Base-by-base conservation (phyloP, 2,113 vertebrate species). In the Prochilodus magdalenae region DNA sequence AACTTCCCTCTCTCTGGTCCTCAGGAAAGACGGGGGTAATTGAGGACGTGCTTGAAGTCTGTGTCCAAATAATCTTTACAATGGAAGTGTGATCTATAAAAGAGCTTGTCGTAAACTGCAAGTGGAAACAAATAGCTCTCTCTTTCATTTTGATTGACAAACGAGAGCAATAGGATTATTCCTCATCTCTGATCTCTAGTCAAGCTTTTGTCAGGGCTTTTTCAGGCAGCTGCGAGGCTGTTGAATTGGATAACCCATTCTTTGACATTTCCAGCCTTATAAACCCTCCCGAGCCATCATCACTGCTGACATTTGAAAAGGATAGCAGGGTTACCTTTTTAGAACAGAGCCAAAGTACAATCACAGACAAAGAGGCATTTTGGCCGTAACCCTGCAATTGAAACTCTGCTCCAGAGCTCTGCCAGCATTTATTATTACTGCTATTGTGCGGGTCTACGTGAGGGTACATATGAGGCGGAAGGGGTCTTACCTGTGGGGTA, bases 401-500 rank as follows among this genome's bases (percentile, higher is more conserved):
- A 79, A 75, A 71, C 67, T 73, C 74, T 83, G 73, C 55, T 86
- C 59, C 44, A 71, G 62, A 87, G 82, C 85, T 75, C 72, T 26
- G 73, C 67, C 77, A 55, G 74, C 73, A 36, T 73, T 83, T 82
- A 79, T 86, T 70, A 73, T 86, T 63, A 65, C 20, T 76, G 73
- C 69, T 79, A 80, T 73, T 72, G 30, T 70, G 66, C 72, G 60
- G 67, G 67, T 80, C 44, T 72, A 13, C 30, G 73, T 65, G 66
- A 30, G 55, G 75, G 82, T 81, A 73, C 59, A 75, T 59, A 73
- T 49, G 33, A 78, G 84, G 82, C 67, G 47, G 67, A 67, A 86
- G 65, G 84, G 83, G 87, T 88, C 95, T 95, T 97, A 99, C 98
- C 98, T 98, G 97, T 96, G 82, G 98, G 98, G 86, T 97, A 99